Percentiles rank a stretch among this genome's conserved stretches.
Evolutionary conservation across 2,797 vertebrate genomes (phyloP).

Genomic region (Manis javanica): DNA sequence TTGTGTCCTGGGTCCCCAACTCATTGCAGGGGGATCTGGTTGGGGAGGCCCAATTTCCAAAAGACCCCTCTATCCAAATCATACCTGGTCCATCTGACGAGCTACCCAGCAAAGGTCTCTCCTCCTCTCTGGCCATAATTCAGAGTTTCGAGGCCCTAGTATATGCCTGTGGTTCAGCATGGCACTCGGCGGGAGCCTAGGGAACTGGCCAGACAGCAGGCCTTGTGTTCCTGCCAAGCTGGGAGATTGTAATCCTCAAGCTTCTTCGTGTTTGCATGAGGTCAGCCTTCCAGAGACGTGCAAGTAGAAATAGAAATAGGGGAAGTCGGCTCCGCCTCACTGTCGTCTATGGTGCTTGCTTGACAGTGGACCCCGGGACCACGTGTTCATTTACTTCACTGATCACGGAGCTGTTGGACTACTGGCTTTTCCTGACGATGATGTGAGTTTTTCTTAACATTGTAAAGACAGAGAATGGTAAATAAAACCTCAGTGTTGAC

Average conservation of each 20-base stretch:
- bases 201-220: accelerated
- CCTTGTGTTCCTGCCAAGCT: too few relatives aligned
- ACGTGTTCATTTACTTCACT: slow-evolving; percentile 97
- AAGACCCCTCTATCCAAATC: background rate
- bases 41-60: background rate
- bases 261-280: background rate
- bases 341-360: background rate
- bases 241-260: background rate
- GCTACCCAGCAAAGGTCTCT: background rate
- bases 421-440: slow-evolving; percentile 93
- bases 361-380: slow-evolving; percentile 94
- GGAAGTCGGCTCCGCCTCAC: background rate
- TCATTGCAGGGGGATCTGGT: background rate
- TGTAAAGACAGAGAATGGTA: background rate
- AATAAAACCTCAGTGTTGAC: background rate
- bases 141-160: background rate
- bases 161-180: background rate
- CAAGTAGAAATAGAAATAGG: background rate
- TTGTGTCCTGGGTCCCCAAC: background rate
- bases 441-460: slow-evolving; percentile 88
- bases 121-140: background rate
- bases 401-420: slow-evolving; percentile 96
- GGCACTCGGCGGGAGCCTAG: accelerated
- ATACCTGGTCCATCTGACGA: background rate
- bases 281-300: background rate